Base-by-base conservation (phyloP, 1,140 invertebrate genomes). In the Cardiocondyla obscurior region DNA sequence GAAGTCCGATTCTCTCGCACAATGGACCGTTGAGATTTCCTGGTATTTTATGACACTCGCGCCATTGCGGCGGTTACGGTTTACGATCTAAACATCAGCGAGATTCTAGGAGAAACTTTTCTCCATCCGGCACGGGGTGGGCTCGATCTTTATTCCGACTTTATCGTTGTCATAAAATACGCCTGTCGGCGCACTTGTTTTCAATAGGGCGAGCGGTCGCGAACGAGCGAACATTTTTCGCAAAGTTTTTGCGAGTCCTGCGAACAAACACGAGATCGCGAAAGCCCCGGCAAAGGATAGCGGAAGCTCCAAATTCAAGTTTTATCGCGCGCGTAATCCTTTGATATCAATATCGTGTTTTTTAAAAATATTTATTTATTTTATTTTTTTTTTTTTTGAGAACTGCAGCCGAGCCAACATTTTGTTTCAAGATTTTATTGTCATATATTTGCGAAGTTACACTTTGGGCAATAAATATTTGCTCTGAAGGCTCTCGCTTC, bases 121-220 rank as follows among this genome's bases (percentile, higher is more conserved):
- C 36, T 44, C 64, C 62, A 42, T 28, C 6, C 49, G 25, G 76
- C 53, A 49, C 73, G 39, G 36, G 49, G 44, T 42, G n/a, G 19
- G n/a, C 57, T 72, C 72, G 74, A 64, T 86, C 83, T 85, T 85
- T 69, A 67, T 64, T 64, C 33, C 7, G 44, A 19, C 51, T 86
- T 86, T 83, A 87, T 87, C 57, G 64, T 51, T 2, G 46, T 62
- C 55, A 64, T 86, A 85, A 85, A 83, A 16, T 70, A 49, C 12
- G 62, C 30, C 58, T 64, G 28, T 64, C 30, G 19, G 44, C 25
- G 36, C 22, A 53, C 36, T 69, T 69, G 74, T 69, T 69, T 53
- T 69, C 74, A 62, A 67, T 79, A 69, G 22, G 22, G 1, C 46
- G 30, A 65, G 58, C 30, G 28, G 39, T 3, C 19, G 22, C 30